Base-by-base conservation (phyloP, 2,797 vertebrate species). In the Pseudochaenichthys georgianus region DNA sequence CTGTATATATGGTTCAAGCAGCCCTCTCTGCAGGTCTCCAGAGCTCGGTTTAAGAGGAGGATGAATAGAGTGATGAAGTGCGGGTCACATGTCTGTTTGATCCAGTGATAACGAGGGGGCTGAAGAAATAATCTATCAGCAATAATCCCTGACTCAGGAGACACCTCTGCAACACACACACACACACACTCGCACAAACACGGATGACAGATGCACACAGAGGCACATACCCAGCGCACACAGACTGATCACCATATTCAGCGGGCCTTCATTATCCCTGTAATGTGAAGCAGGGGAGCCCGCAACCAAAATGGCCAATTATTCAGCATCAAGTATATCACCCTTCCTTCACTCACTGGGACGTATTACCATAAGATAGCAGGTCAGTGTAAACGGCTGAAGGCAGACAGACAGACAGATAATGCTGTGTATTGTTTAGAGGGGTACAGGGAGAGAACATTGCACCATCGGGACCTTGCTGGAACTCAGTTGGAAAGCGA, bases 111-210 rank as follows among this genome's bases (percentile, higher is more conserved):
- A 94, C 88, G 92, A 93, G 93, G 91, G 90, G 91, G 92, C 89
- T 93, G 90, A 88, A 93, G 89, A 94, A 93, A 95, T 94, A 93
- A 95, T 94, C 92, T 93, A 94, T 94, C 92, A 92, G 91, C 92
- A 93, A 93, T 94, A 94, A 94, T 94, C 94, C 92, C 89, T 91
- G 89, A 93, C 92, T 95, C 92, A 88, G 86, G 93, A 95, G 94
- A 93, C 94, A 89, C 87, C 68, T 81, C 85, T 59, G 75, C 80
- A 80, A 80, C 73, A 85, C 88, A 80, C 87, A 21, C 19, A 19
- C n/a, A n/a, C 21, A 65, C 61, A 65, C 61, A 65, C 68, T 61
- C 45, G 28, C 70, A 79, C 55, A 62, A 52, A 70, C 79, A 76
- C 69, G 75, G 64, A 91, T 89, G 90, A 92, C 89, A 92, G 89